Evolutionary conservation across 2,797 vertebrate species (phyloP).

Genomic region (Discoglossus pictus): DNA sequence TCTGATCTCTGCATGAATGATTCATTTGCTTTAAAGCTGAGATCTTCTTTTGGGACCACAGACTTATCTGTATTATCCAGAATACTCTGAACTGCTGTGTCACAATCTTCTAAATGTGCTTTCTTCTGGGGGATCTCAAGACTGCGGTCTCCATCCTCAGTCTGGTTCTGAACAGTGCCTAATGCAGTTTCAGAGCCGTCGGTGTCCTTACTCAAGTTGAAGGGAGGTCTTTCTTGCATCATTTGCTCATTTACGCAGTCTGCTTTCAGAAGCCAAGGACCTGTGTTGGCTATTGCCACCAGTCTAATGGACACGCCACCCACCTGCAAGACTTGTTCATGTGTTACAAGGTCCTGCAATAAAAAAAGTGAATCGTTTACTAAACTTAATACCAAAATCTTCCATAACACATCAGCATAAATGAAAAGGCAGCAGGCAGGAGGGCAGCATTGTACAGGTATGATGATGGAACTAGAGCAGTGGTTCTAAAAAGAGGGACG

Average conservation of each 20-base stretch:
- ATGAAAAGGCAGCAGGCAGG: no score
- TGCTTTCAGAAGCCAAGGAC: conserved; percentile 82
- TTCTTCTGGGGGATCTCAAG: conserved; percentile 20
- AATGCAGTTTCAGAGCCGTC: conserved; percentile 16
- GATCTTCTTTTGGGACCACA: not conserved
- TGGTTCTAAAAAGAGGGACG: no score
- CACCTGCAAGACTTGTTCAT: conserved; percentile 78
- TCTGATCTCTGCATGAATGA: not conserved
- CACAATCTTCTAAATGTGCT: not conserved
- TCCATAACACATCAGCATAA: no score
- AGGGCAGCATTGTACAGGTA: no score
- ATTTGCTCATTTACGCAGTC: conserved; percentile 53
- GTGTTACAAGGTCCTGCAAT: conserved; percentile 78
- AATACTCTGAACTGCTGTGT: not conserved
- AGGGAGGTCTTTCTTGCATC: conserved; percentile 2
- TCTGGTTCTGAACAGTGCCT: not conserved
- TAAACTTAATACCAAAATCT: not conserved
- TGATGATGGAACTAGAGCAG: no score
- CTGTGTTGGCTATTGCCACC: conserved; percentile 74
- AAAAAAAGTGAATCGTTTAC: not conserved
- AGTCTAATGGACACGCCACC: conserved; percentile 75
- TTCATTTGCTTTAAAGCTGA: not conserved
- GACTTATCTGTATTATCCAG: not conserved
- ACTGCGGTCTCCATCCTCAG: not conserved
- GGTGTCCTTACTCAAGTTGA: conserved; percentile 19